These are phyloP conservation scores for Bettongia penicillata DNA, from an alignment of 2,113 vertebrate species.

Conservation along the genomic window DNA sequence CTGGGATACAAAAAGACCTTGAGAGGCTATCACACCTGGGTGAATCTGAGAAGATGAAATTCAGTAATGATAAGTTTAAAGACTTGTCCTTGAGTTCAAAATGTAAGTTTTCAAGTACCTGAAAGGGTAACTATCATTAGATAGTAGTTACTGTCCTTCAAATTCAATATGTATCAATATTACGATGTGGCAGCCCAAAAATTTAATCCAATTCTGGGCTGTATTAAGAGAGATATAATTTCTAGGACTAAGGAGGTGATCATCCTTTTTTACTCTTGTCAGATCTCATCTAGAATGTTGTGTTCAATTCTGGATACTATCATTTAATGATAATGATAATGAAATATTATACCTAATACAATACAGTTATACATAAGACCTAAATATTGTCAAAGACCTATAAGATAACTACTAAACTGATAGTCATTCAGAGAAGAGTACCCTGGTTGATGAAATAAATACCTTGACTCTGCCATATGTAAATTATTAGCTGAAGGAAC, in stretches of 20 bases:
- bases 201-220: not conserved
- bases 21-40: not conserved
- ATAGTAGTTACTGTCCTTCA: not conserved
- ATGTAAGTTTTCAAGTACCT: not conserved
- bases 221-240: not conserved
- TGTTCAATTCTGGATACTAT: not conserved
- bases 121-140: not conserved
- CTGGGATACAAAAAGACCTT: not conserved
- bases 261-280: not conserved
- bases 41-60: not conserved
- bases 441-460: not conserved
- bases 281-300: not conserved
- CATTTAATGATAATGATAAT: not conserved
- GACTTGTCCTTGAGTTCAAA: not conserved
- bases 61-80: not conserved
- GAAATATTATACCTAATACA: too few species aligned
- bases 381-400: too few species aligned
- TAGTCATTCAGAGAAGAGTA: not conserved
- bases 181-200: not conserved
- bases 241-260: not conserved
- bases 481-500: not conserved
- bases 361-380: too few species aligned
- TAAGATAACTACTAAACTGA: too few species aligned
- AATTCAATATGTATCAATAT: not conserved
- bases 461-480: not conserved